Base-by-base conservation (phyloP, 2,797 vertebrate genomes). In the Pangasius macronema region DNA sequence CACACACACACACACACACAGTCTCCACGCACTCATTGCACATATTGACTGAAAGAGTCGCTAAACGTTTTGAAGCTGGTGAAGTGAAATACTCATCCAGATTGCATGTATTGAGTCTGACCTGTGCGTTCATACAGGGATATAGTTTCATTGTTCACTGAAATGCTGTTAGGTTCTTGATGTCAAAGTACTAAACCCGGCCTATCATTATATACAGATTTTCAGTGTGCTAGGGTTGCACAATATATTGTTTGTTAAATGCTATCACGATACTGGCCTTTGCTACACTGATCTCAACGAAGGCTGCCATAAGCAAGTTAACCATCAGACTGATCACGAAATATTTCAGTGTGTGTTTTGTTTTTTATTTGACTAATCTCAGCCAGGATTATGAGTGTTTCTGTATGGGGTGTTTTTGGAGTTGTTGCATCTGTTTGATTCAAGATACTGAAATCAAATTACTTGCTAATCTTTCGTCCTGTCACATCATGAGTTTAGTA, bases 61-160 rank as follows among this genome's bases (percentile, higher is more conserved):
- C 42, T 67, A 42, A 33, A n/a, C 13, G 7, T 67, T 83, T 46
- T 83, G 46, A 83, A 16, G 80, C 57, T 20, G 59, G 11, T 82
- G 80, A 82, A 68, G 49, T 83, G 49, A 83, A 53, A 36, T 53
- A 68, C n/a, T 51, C 82, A 68, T 16, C 63, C 63, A 68, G 82
- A 83, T 53, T 20, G 11, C 63, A 51, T 42, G 18, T 39, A 27
- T 20, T 67, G 49, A 63, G n/a, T 63, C 13, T 80, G 61, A 79
- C 3, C 61, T 55, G 49, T n/a, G n/a, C 46, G 22, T 65, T 27
- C 36, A 36, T 61, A n/a, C 42, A 33, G 36, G 33, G 33, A 55
- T 61, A 81, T 65, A 83, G 3, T 42, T 42, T 42, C 42, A 42
- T 16, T 82, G 27, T 51, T 36, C n/a, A 55, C 63, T 68, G 10